Percentiles rank a stretch among this genome's conserved stretches.
These are phyloP conservation scores for Diorhabda carinulata DNA, from an alignment of 1,140 invertebrate species.

Conservation along the genomic window DNA sequence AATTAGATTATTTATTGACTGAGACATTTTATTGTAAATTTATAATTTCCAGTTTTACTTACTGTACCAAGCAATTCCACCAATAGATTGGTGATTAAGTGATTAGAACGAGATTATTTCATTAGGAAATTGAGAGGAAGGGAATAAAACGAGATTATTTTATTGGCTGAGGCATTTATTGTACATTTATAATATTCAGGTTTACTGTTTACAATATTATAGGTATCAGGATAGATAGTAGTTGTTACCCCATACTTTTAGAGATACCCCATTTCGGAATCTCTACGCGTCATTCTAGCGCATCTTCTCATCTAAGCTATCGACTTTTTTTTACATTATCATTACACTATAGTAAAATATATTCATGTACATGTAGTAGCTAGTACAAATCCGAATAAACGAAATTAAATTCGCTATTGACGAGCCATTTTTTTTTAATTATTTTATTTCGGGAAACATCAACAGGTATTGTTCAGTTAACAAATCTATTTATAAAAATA, in stretches of 20 bases:
- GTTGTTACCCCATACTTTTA: slow-evolving; percentile 29
- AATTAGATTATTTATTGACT: no score
- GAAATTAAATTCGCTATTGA: slow-evolving; percentile 11
- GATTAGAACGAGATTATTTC: no score
- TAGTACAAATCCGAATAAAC: not conserved
- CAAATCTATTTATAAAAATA: slow-evolving; percentile 43
- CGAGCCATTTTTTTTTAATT: slow-evolving; percentile 23
- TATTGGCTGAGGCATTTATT: slow-evolving; percentile 46
- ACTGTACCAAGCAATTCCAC: no score
- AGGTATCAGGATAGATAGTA: slow-evolving; percentile 43
- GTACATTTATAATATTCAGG: slow-evolving; percentile 43
- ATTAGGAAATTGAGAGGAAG: not conserved
- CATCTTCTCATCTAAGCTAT: slow-evolving; percentile 27
- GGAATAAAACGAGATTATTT: slow-evolving; percentile 30
- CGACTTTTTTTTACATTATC: slow-evolving; percentile 30
- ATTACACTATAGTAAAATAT: slow-evolving; percentile 39
- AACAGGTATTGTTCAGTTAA: slow-evolving; percentile 39
- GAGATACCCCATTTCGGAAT: slow-evolving; percentile 23
- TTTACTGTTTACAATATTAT: slow-evolving; percentile 40
- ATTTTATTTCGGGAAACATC: slow-evolving; percentile 28
- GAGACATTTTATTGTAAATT: no score
- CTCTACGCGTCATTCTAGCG: slow-evolving; percentile 24
- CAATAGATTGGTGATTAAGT: no score
- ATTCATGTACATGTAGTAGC: slow-evolving; percentile 36
- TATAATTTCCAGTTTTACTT: no score